A percentile compares a stretch with the other conserved stretches of the same genome.
phyloP scores from a whole-genome alignment of 2,797 vertebrate genomes.

The Esox lucius region DNA sequence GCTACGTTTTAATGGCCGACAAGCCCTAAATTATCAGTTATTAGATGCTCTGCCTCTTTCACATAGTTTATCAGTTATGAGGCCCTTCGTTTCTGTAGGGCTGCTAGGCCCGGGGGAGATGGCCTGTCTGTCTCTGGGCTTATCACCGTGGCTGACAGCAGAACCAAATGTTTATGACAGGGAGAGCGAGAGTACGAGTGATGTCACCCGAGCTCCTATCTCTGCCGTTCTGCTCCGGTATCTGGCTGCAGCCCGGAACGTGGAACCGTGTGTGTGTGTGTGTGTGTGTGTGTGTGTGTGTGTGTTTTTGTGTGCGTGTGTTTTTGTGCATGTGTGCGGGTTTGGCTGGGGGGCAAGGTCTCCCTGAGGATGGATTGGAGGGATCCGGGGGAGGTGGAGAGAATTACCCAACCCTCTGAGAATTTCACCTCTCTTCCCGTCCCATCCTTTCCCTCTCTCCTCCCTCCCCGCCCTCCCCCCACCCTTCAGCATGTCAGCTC shows the following conservation, averaged over 20 bases:
- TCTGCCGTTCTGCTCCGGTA: conserved; percentile 63
- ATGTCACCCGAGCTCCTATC: conserved; percentile 76
- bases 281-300: too few relatives aligned
- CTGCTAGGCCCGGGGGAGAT: too few relatives aligned
- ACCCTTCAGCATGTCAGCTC: conserved; percentile 21
- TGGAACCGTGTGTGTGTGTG: conserved; percentile 17
- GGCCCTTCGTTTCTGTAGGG: conserved; percentile 13
- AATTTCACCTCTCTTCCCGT: conserved; percentile 59
- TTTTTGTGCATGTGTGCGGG: conserved; percentile 21
- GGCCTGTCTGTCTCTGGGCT: conserved; percentile 49
- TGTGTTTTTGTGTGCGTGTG: too few relatives aligned
- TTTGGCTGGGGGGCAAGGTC: conserved; percentile 52
- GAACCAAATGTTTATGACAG: conserved; percentile 78
- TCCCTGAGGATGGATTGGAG: conserved; percentile 49
- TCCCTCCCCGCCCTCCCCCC: conserved; percentile 21
- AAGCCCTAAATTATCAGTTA: conserved; percentile 70
- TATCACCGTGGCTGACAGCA: conserved; percentile 59
- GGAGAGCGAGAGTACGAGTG: conserved; percentile 69
- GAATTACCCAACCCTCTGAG: conserved; percentile 57
- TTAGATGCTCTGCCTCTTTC: conserved; percentile 48
- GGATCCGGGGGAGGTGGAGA: conserved; percentile 61
- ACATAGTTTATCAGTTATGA: conserved; percentile 46
- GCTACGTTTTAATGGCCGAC: conserved; percentile 50
- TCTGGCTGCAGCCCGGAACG: conserved; percentile 56
- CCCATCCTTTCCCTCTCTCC: conserved; percentile 41